Base-by-base conservation (phyloP, 1,140 invertebrate genomes). In the Condylostylus longicornis region DNA sequence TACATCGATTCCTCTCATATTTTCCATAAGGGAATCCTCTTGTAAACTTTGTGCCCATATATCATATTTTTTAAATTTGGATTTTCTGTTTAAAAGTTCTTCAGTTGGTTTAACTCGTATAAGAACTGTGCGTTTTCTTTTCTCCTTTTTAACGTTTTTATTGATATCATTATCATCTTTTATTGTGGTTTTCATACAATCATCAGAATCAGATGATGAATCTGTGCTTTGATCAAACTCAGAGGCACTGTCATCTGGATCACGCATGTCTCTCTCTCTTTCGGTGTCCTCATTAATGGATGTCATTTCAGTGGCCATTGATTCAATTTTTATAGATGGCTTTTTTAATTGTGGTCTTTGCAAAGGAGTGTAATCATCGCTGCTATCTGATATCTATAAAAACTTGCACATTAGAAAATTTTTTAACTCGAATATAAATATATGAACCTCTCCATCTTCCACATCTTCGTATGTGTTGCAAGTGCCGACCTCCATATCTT, bases 31-130 rank as follows among this genome's bases (percentile, higher is more conserved):
- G 1, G 69, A 64, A 41, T 75, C 72, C 45, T 75, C 73, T 49
- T 75, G 70, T 4, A 72, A 50, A 22, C 70, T 66, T 2, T 61
- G 65, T 37, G 69, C 67, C 73, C 73, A 75, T 38, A 75, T 66
- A 46, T 74, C 71, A 44, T 73, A 75, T 46, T 72, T 75, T 18
- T 72, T 64, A 27, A 49, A 55, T 2, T 43, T 39, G 12, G 49
- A 36, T 14, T 51, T 47, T 38, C 43, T 48, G 3, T 43, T 34
- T 10, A 43, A 33, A 37, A 37, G 40, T 32, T 58, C 58, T 46
- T 58, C 38, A 45, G 41, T 66, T 66, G 1, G 63, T 59, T 45
- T 67, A 58, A 60, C 65, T 63, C 48, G 66, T 51, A 38, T 63
- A 65, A 50, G 66, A 43, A 35, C 66, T 46, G 37, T 65, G 44